Conservation (phyloP, 1,140 invertebrate genomes). For the Drosophila punjabiensis region DNA sequence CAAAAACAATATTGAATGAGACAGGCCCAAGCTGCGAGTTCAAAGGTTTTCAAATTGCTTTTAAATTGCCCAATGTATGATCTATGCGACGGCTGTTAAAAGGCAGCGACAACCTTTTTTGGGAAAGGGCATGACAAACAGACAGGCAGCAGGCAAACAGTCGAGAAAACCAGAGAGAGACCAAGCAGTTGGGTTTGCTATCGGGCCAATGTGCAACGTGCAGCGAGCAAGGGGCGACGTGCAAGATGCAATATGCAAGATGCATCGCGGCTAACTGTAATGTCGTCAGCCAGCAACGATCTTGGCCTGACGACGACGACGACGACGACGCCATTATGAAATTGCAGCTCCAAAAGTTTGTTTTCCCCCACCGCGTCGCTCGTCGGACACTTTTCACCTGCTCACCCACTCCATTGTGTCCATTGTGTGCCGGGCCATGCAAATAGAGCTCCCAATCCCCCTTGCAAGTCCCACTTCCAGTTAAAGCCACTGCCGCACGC, state of each 20-base stretch:
- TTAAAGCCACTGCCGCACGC: slow-evolving; percentile 14
- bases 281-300: slow-evolving; percentile 63
- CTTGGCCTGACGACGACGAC: slow-evolving; percentile 62
- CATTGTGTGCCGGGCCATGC: slow-evolving; percentile 61
- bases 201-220: slow-evolving; percentile 63
- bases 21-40: slow-evolving; percentile 15
- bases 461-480: slow-evolving; percentile 5
- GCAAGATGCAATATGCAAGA: slow-evolving; percentile 40
- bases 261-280: slow-evolving; percentile 72
- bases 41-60: slow-evolving; percentile 53
- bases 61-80: slow-evolving; percentile 51
- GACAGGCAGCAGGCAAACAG: slow-evolving; percentile 33
- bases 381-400: slow-evolving; percentile 76
- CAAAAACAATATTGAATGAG: slow-evolving; percentile 4
- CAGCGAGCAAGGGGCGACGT: slow-evolving; percentile 46
- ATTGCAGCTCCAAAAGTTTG: slow-evolving; percentile 77
- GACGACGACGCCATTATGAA: slow-evolving; percentile 73
- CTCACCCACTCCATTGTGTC: slow-evolving; percentile 43
- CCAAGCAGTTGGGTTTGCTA: slow-evolving; percentile 38
- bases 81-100: slow-evolving; percentile 37
- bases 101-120: slow-evolving; percentile 58
- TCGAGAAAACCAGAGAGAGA: slow-evolving; percentile 15
- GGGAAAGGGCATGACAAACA: slow-evolving; percentile 60
- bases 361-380: slow-evolving; percentile 52
- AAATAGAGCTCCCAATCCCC: slow-evolving; percentile 52